These are phyloP conservation scores for Brachirus orientalis DNA, from an alignment of 2,113 vertebrate species.

Conservation along the genomic window DNA sequence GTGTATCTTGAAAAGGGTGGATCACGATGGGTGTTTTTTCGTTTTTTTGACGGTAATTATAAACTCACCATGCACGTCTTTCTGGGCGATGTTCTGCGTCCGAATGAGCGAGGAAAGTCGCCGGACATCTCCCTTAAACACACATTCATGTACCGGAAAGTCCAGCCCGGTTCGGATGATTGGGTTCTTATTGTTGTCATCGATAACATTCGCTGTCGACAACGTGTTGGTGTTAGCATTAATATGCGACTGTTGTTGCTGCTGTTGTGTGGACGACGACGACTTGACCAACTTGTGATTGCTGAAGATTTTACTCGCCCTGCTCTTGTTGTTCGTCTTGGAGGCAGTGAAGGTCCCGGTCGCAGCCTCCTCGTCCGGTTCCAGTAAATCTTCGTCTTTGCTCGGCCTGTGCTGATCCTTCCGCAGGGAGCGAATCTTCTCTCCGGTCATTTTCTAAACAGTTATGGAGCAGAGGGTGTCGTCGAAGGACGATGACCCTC, in stretches of 20 bases:
- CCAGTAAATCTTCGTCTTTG: slow-evolving; percentile 90
- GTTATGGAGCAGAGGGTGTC: slow-evolving; percentile 64
- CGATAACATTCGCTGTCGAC: slow-evolving; percentile 69
- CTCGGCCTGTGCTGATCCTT: slow-evolving; percentile 89
- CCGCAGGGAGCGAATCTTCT: slow-evolving; percentile 94
- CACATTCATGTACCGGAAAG: slow-evolving; percentile 96
- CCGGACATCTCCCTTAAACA: slow-evolving; percentile 94
- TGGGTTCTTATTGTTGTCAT: slow-evolving; percentile 83
- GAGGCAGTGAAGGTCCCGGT: slow-evolving; percentile 85
- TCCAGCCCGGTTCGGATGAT: slow-evolving; percentile 76
- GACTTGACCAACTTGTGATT: slow-evolving; percentile 86
- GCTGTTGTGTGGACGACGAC: slow-evolving; percentile 71
- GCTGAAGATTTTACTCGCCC: slow-evolving; percentile 85
- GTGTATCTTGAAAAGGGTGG: slow-evolving; percentile 21
- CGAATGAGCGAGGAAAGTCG: slow-evolving; percentile 94
- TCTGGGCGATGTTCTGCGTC: slow-evolving; percentile 95
- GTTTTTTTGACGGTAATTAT: not conserved
- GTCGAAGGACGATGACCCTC: slow-evolving; percentile 74
- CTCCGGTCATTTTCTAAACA: slow-evolving; percentile 89
- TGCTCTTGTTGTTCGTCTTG: slow-evolving; percentile 79
- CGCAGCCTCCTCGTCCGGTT: slow-evolving; percentile 90
- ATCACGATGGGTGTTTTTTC: not conserved
- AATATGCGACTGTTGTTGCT: slow-evolving; percentile 74
- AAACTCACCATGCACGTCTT: slow-evolving; percentile 93
- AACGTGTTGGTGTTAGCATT: slow-evolving; percentile 75